phyloP scores from a whole-genome alignment of 2,888 invertebrate species.

The Brenthis daphne region DNA sequence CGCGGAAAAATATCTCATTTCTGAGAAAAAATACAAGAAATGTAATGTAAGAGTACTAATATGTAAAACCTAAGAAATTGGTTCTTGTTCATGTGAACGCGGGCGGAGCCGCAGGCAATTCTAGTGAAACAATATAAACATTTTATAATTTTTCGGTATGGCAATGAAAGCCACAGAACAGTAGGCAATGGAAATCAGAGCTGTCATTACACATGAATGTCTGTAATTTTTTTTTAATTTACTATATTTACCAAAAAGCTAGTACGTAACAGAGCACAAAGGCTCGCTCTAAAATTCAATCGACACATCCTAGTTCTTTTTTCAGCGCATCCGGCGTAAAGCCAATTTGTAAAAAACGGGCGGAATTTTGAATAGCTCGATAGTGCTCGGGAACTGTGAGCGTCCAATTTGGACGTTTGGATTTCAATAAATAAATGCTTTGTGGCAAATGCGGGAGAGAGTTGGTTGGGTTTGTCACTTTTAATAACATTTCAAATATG shows the following conservation, averaged over 20 bases:
- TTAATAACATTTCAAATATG: neutral
- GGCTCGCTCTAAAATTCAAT: conserved; percentile 55
- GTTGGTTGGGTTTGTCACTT: neutral
- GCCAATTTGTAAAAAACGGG: conserved; percentile 55
- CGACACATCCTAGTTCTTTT: conserved; percentile 51
- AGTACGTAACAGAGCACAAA: conserved; percentile 25
- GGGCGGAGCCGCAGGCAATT: no score
- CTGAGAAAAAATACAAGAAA: no score
- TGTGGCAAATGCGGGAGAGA: neutral
- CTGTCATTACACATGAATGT: no score
- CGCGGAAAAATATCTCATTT: no score
- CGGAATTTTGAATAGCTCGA: conserved; percentile 51
- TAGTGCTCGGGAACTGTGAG: conserved; percentile 28
- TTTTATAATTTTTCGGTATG: no score
- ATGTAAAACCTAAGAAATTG: no score
- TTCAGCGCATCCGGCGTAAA: conserved; percentile 49
- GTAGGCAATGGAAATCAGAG: no score
- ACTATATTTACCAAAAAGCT: neutral
- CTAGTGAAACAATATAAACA: no score
- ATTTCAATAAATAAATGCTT: conserved; percentile 28
- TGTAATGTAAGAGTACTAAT: no score
- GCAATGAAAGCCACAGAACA: no score
- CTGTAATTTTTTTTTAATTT: no score
- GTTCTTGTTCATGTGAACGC: no score
- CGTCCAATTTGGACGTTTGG: conserved; percentile 26